These are phyloP conservation scores for Zoanthus sansibaricus DNA, from an alignment of 92 coral and sea anemone species.

Conservation along the genomic window DNA sequence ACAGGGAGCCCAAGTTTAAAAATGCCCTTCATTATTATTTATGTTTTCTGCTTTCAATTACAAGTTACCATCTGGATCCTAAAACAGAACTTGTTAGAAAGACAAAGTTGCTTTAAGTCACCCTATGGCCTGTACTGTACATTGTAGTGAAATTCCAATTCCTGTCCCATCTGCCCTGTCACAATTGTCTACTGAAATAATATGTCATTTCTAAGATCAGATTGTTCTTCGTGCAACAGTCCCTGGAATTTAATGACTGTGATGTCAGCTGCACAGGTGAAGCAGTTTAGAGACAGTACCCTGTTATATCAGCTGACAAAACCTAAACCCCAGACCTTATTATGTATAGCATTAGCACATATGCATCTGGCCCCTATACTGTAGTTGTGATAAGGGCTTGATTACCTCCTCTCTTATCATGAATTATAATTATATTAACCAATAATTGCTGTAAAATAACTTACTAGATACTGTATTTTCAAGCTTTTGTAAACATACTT, in stretches of 20 bases:
- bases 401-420: not conserved
- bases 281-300: not conserved
- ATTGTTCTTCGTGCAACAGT: not conserved
- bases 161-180: no score
- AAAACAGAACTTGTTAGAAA: no score
- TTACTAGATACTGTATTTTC: no score
- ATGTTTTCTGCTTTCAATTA: no score
- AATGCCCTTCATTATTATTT: no score
- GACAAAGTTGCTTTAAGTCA: no score
- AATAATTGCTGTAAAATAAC: no score
- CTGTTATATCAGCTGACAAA: not conserved
- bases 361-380: not conserved
- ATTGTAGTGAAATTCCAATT: no score
- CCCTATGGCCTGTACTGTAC: no score
- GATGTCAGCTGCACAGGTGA: not conserved
- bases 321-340: not conserved
- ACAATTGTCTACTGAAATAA: not conserved
- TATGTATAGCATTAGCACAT: not conserved
- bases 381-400: not conserved
- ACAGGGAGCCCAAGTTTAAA: no score
- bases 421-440: not conserved
- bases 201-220: not conserved
- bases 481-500: no score
- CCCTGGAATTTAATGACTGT: not conserved
- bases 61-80: no score